These are phyloP conservation scores for Climacteris rufus DNA, from an alignment of 2,113 vertebrate genomes.

Conservation along the genomic window DNA sequence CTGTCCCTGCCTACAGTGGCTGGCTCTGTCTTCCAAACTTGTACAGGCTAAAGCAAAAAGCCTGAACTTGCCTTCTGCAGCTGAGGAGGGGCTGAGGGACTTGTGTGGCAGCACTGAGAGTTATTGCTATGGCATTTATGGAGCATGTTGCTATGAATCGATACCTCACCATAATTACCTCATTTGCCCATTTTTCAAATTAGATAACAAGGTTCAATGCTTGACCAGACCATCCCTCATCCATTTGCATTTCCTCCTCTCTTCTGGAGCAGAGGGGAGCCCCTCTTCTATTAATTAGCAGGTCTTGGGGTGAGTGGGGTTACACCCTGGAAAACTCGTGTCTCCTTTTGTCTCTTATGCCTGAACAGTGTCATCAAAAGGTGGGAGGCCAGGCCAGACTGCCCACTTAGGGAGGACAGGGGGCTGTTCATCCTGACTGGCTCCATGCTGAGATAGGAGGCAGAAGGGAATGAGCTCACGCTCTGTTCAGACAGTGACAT, in stretches of 20 bases:
- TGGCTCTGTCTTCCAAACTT: neutral
- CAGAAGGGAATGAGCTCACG: neutral
- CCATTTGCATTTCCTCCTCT: neutral
- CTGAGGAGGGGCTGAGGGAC: neutral
- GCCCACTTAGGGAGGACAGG: neutral
- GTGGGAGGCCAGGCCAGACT: neutral
- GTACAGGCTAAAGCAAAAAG: neutral
- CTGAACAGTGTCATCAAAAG: neutral
- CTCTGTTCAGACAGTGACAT: constrained; percentile 26
- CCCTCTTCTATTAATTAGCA: neutral
- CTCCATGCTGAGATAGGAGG: neutral
- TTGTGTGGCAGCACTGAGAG: neutral
- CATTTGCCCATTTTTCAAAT: constrained; percentile 56
- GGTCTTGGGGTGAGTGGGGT: neutral
- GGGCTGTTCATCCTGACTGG: neutral
- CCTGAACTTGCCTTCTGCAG: neutral
- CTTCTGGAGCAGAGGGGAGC: neutral
- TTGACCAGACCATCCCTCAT: constrained; percentile 24
- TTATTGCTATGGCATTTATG: constrained; percentile 49
- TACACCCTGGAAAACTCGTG: neutral
- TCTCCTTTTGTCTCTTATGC: neutral
- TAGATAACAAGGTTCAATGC: constrained; percentile 44
- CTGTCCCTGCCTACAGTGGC: neutral
- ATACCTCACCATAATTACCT: constrained; percentile 62
- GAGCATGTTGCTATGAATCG: constrained; percentile 36